Conservation (phyloP, 2,888 invertebrate genomes). For the Drosophila leonis region DNA sequence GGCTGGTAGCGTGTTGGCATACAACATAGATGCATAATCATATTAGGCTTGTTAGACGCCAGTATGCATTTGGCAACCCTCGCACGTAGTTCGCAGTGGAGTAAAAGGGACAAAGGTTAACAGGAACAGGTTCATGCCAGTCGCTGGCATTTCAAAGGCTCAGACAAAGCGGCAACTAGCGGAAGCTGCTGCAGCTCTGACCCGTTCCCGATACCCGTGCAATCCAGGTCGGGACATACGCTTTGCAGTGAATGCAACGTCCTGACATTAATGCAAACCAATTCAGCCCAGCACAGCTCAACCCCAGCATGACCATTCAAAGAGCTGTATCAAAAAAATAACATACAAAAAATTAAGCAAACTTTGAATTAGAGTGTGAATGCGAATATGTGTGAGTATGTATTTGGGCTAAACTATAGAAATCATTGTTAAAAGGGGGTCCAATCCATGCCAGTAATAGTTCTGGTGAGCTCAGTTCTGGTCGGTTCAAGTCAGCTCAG, state of each 20-base stretch:
- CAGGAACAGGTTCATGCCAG: constrained; percentile 6
- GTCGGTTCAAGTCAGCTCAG: neutral
- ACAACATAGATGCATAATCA: constrained; percentile 52
- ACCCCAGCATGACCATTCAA: constrained; percentile 33
- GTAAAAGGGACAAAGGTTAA: neutral
- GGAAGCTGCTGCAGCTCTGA: constrained; percentile 8
- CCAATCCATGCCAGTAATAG: neutral
- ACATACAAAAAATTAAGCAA: neutral
- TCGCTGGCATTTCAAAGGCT: constrained; percentile 13
- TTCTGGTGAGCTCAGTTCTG: neutral
- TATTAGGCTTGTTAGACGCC: constrained; percentile 46
- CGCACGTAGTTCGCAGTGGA: neutral
- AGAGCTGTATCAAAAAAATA: constrained; percentile 6
- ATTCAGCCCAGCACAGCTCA: constrained; percentile 36
- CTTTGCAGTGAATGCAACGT: constrained; percentile 24
- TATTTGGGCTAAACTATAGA: constrained; percentile 9
- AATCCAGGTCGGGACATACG: constrained; percentile 10
- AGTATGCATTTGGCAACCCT: constrained; percentile 13
- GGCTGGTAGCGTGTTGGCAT: constrained; percentile 15
- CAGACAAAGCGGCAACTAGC: constrained; percentile 25
- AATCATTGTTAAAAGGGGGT: neutral
- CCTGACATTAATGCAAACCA: constrained; percentile 46
- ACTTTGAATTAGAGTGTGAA: constrained; percentile 4
- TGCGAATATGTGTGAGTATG: neutral
- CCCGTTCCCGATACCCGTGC: neutral